A percentile compares a stretch with the other conserved stretches of the same genome.
phyloP scores from a whole-genome alignment of 2,113 vertebrate species.

The Pluvialis apricaria region DNA sequence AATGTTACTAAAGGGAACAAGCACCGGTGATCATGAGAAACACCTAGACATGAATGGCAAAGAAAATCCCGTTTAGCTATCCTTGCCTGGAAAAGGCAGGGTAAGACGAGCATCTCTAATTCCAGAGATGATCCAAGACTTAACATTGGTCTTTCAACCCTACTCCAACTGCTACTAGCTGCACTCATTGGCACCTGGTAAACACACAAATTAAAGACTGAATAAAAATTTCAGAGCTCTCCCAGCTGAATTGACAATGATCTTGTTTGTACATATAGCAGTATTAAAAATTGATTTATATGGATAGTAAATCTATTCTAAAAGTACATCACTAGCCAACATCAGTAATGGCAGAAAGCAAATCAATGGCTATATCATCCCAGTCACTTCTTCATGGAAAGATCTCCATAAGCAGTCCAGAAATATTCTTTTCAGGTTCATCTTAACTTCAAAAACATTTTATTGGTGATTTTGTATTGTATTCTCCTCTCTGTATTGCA shows the following conservation, averaged over 20 bases:
- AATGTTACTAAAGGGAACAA: neutral
- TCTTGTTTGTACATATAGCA: neutral
- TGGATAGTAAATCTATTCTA: neutral
- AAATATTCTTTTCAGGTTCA: neutral
- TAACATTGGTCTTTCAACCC: neutral
- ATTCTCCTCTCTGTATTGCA: neutral
- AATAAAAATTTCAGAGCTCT: constrained; percentile 4
- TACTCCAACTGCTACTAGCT: neutral
- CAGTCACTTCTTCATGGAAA: neutral
- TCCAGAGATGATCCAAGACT: neutral
- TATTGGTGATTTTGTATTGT: neutral
- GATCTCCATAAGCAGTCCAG: neutral
- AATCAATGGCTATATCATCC: neutral
- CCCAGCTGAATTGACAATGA: neutral
- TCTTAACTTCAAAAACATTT: neutral
- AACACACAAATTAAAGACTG: constrained; percentile 7
- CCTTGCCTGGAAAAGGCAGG: neutral
- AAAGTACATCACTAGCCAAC: neutral
- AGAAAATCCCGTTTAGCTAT: neutral
- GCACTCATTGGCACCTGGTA: neutral
- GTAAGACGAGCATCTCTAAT: neutral
- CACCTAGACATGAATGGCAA: neutral
- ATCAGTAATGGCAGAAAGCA: neutral
- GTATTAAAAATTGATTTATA: constrained; percentile 2
- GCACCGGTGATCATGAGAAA: neutral